These are phyloP conservation scores for Heliconius hewitsoni DNA, from an alignment of 1,140 invertebrate genomes.

Conservation along the genomic window DNA sequence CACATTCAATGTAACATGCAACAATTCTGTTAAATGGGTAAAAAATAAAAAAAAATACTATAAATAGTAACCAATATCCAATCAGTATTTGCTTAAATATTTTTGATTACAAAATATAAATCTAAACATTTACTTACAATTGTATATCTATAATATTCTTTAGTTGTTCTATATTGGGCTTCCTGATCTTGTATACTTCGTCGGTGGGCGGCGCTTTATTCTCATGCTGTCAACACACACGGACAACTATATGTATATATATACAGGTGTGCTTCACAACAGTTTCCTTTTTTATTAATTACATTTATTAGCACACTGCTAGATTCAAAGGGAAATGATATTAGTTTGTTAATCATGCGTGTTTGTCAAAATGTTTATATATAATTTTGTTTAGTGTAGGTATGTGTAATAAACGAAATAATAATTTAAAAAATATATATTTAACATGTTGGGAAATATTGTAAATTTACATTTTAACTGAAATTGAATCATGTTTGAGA, in stretches of 20 bases:
- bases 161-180: conserved; percentile 55
- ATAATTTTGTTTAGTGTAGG: conserved; percentile 9
- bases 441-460: background rate
- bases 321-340: background rate
- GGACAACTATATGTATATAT: conserved; percentile 47
- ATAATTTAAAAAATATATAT: background rate
- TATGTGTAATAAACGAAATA: background rate
- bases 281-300: conserved; percentile 33
- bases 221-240: conserved; percentile 74
- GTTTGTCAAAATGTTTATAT: background rate
- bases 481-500: too few relatives aligned
- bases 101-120: background rate
- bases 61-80: background rate
- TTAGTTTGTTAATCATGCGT: conserved; percentile 8
- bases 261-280: conserved; percentile 51
- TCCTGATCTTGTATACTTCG: conserved; percentile 40
- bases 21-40: background rate
- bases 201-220: conserved; percentile 47
- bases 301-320: conserved; percentile 11
- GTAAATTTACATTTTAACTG: too few relatives aligned
- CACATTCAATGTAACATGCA: background rate
- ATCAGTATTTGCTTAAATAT: background rate
- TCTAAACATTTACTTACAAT: conserved; percentile 53
- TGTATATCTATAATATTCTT: conserved; percentile 65
- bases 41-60: too few relatives aligned